Percentiles rank a stretch among this genome's conserved stretches.
Evolutionary conservation across 2,888 invertebrate species (phyloP).

Genomic region (Chrysolina haemoptera): DNA sequence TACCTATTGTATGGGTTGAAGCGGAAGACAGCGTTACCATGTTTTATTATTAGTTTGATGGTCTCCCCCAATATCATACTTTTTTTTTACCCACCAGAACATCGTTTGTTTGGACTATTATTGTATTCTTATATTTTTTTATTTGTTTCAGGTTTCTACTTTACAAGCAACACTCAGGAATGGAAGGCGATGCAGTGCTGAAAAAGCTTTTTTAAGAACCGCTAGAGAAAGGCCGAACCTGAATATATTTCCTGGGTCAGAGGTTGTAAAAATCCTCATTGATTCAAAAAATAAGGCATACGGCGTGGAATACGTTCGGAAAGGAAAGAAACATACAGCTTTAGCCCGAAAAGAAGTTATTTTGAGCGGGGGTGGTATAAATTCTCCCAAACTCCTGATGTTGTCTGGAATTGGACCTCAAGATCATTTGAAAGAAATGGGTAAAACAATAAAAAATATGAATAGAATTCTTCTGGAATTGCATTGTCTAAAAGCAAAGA

Average conservation of each 20-base stretch:
- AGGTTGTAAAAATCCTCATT: conserved; percentile 80
- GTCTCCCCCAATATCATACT: too few relatives aligned
- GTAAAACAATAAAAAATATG: conserved; percentile 46
- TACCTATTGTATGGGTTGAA: too few relatives aligned
- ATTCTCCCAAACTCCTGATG: conserved; percentile 92
- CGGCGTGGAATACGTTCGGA: conserved; percentile 78
- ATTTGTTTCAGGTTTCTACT: conserved; percentile 68
- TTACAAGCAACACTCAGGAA: conserved; percentile 75
- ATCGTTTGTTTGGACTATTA: too few relatives aligned
- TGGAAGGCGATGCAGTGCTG: conserved; percentile 78
- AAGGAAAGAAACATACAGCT: conserved; percentile 68
- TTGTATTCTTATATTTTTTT: too few relatives aligned
- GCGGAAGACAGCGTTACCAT: too few relatives aligned
- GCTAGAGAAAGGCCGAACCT: conserved; percentile 77
- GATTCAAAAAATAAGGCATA: conserved; percentile 76
- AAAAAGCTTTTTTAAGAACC: conserved; percentile 76
- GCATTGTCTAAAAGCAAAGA: too few relatives aligned
- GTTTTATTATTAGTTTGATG: too few relatives aligned
- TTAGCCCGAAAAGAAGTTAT: conserved; percentile 85
- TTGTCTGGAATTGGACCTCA: conserved; percentile 79
- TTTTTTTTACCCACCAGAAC: too few relatives aligned
- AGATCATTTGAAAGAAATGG: conserved; percentile 73
- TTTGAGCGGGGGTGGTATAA: conserved; percentile 88
- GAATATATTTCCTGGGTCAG: conserved; percentile 75
- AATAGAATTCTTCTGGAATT: too few relatives aligned